Base-by-base conservation (phyloP, 2,797 vertebrate genomes). In the Cyprinella venusta region DNA sequence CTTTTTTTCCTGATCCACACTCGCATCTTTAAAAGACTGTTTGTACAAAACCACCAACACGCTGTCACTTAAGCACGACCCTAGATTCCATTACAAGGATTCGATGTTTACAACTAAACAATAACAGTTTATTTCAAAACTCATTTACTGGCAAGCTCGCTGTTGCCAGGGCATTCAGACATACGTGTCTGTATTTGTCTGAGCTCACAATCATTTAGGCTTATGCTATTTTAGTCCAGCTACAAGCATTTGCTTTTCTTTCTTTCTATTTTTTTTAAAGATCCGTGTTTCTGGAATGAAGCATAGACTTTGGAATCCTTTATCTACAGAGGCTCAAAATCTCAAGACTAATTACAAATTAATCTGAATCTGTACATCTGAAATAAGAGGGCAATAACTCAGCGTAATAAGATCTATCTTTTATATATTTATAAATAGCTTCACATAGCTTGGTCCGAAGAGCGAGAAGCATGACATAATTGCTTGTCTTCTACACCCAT, bases 291-390 rank as follows among this genome's bases (percentile, higher is more conserved):
- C 92, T 91, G 92, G 92, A 91, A 89, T 91, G 90, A 86, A 91
- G 91, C 94, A 92, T 91, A 91, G 91, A 92, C 93, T 92, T 90
- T 92, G 88, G 91, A 94, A 94, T 94, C 93, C 93, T 94, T 95
- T 95, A 95, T 95, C 95, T 94, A 92, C 88, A 90, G 92, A 94
- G 93, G 94, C 94, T 95, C 93, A 94, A 95, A 94, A 95, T 95
- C 93, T 95, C 94, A 94, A 94, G 93, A 94, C 94, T 95, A 95
- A 95, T 95, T 95, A 94, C 94, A 94, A 94, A 95, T 95, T 95
- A 95, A 95, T 95, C 95, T 94, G 94, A 90, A 94, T 94, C 92
- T 93, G 93, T 94, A 94, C 94, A 95, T 95, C 94, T 93, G 93
- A 93, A 93, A 89, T 92, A 92, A 94, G 94, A 94, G 92, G 91